Percentiles rank a stretch among this genome's conserved stretches.
Conservation (phyloP, 2,113 vertebrate genomes). For the Sylvia atricapilla region DNA sequence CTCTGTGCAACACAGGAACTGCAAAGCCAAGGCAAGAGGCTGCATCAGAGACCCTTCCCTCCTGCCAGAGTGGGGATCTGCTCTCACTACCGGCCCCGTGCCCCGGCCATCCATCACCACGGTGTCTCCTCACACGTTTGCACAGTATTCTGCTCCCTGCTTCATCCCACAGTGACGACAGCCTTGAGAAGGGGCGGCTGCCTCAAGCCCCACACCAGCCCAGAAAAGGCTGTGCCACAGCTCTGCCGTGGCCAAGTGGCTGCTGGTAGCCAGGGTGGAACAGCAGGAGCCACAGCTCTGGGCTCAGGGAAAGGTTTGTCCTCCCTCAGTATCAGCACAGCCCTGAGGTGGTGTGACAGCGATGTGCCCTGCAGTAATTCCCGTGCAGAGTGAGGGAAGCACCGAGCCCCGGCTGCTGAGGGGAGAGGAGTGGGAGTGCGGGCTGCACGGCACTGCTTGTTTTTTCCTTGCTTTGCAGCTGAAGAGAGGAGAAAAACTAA, state of each 20-base stretch:
- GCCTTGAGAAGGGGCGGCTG: not conserved
- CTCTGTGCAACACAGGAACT: not conserved
- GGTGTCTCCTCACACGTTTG: fast-evolving
- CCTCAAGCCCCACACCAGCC: not conserved
- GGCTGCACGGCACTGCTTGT: constrained; percentile 4
- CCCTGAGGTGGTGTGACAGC: fast-evolving
- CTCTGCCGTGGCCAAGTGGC: not conserved
- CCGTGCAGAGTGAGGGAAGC: fast-evolving
- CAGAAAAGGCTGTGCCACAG: not conserved
- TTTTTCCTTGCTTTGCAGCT: constrained; percentile 46
- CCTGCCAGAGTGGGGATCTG: fast-evolving
- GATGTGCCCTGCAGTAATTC: fast-evolving
- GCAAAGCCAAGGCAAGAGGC: not conserved
- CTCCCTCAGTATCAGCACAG: not conserved
- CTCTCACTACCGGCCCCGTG: fast-evolving
- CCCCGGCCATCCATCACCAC: fast-evolving
- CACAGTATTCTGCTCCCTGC: not conserved
- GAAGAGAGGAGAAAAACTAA: constrained; percentile 37
- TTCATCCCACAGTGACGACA: fast-evolving
- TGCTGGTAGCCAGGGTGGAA: not conserved
- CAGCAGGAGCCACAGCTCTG: fast-evolving
- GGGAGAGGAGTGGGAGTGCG: not conserved
- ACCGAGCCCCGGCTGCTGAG: fast-evolving
- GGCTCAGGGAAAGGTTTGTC: fast-evolving
- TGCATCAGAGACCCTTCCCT: not conserved